Base-by-base conservation (phyloP, 2,113 vertebrate species). In the Hucho hucho region DNA sequence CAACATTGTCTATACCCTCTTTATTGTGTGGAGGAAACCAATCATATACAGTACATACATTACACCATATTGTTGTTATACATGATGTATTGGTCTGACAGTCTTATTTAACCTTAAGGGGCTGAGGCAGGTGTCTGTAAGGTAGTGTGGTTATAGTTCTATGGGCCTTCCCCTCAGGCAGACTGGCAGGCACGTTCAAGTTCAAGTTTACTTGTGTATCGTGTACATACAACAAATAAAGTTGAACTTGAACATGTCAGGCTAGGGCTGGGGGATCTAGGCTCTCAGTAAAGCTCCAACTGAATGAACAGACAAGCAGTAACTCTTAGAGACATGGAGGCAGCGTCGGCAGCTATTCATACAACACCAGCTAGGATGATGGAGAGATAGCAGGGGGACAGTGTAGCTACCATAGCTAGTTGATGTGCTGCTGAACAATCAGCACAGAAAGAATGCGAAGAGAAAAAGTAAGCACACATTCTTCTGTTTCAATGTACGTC, bases 241-340 rank as follows among this genome's bases (percentile, higher is more conserved):
- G 7, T 43, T 11, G 9, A 43, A 43, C 37, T 9, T 43, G 84
- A 84, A 84, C 83, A 43, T 43, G 37, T 43, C 87, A 73, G 78
- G 83, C 7, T 61, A 85, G 76, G 83, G 28, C 28, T 3, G 28
- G 84, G 82, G 84, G 83, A 81, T 84, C 26, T 43, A 43, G 37
- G 37, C 37, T 85, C 86, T 90, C 76, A 85, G 81, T 84, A 77
- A 64, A 90, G 88, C 90, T 92, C 89, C 89, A 81, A 91, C 88
- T 92, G 91, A 92, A 92, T 91, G 85, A 89, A 90, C 91, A 92
- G 87, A 91, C 92, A 92, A 91, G 89, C 91, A 92, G 85, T 91
- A 92, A 89, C 87, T 89, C 90, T 90, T 81, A 84, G 84, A 90
- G 85, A 89, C 88, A 90, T 88, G 85, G 85, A 88, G 72, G 88